Base-by-base conservation (phyloP, 2,113 vertebrate genomes). In the Misgurnus mizolepis region DNA sequence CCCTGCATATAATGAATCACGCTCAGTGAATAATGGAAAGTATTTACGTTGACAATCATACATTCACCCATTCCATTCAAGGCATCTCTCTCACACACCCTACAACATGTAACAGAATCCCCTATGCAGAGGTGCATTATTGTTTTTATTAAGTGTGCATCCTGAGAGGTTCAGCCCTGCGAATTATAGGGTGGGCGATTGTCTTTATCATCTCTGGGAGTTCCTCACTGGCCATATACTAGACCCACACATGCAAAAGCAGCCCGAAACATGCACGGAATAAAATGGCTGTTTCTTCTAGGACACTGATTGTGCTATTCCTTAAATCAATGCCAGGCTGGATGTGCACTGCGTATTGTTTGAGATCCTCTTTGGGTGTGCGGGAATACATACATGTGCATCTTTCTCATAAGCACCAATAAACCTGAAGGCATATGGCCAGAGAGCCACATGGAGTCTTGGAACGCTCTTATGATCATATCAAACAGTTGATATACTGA, bases 131-230 rank as follows among this genome's bases (percentile, higher is more conserved):
- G 77, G 62, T 72, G 69, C 60, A 66, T 70, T 76, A 61, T 14
- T 83, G 70, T 68, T 64, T 66, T 76, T 68, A 80, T 74, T 27
- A 73, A 75, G 64, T 60, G 58, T 79, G 41, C 15, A 81, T 83
- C 85, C 82, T 83, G 85, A 83, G 80, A 78, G 71, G 39, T 47
- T 71, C 61, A 76, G 55, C 22, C 76, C 61, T 56, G 45, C 10
- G 40, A 34, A 9, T 56, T 58, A 78, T 67, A 70, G 61, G 11
- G 47, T 60, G 43, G 40, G 17, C 60, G 61, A 76, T 83, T 70
- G 75, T 81, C 81, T 72, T 68, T 70, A n/a, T 18, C 79, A 67
- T 72, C 67, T 43, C 27, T 34, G 27, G 1, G 40, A 49, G 69
- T 71, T 77, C 67, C 10, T 45, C 43, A 84, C 80, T 80, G 74